Percentiles rank a stretch among this genome's conserved stretches.
Evolutionary conservation across 2,797 vertebrate genomes (phyloP).

Genomic region (Trematomus bernacchii): DNA sequence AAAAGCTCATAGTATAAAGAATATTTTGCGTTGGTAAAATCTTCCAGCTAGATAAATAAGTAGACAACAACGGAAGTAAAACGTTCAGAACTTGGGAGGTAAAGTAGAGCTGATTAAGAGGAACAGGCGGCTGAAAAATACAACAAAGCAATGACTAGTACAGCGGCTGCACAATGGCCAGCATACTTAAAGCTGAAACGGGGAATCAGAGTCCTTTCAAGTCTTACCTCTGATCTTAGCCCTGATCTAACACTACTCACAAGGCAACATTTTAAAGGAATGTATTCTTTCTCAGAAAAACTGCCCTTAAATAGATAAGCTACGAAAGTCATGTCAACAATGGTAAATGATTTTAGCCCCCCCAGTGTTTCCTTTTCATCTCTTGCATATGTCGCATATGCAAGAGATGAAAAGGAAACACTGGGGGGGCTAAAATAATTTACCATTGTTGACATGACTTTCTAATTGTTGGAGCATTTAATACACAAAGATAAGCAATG

Average conservation of each 20-base stretch:
- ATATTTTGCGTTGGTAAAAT: neutral
- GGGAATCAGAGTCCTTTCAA: constrained; percentile 17
- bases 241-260: neutral
- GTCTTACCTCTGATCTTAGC: constrained; percentile 1
- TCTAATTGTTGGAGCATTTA: neutral
- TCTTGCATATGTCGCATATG: no score
- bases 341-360: neutral
- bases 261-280: neutral
- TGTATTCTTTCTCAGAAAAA: neutral
- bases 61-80: neutral
- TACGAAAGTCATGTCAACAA: neutral
- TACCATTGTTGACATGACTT: neutral
- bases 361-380: neutral
- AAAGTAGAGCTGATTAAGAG: constrained; percentile 20
- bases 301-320: neutral
- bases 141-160: neutral
- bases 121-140: constrained; percentile 21
- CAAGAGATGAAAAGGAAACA: no score
- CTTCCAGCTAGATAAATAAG: constrained; percentile 12
- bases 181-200: neutral
- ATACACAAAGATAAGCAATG: neutral
- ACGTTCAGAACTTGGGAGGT: neutral
- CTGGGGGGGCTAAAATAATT: neutral
- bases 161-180: constrained; percentile 9
- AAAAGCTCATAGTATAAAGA: neutral